Conservation (phyloP, 2,113 vertebrate species). For the Grammomys dolichurus region DNA sequence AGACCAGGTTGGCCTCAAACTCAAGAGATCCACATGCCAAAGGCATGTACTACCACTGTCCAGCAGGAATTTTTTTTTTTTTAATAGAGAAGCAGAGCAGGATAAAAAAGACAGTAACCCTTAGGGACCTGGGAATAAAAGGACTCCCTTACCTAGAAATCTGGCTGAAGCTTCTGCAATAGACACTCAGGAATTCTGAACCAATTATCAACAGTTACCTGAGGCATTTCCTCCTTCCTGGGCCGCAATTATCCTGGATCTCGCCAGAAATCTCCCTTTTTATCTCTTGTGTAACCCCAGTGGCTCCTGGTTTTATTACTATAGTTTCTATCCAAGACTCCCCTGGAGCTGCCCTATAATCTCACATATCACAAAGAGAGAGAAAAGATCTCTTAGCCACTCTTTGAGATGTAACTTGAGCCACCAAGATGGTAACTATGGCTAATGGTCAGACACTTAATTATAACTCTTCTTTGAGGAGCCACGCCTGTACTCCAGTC, state of each 20-base stretch:
- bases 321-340: not conserved
- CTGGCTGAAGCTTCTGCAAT: not conserved
- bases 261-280: not conserved
- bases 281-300: not conserved
- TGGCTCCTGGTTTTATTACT: too few relatives aligned
- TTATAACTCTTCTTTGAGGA: not conserved
- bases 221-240: not conserved
- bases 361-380: not conserved
- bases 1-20: not conserved
- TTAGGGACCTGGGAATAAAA: too few relatives aligned
- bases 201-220: not conserved
- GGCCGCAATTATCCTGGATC: not conserved
- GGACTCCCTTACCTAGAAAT: not conserved
- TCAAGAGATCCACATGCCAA: not conserved
- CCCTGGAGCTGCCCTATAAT: too few relatives aligned
- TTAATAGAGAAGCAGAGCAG: not conserved
- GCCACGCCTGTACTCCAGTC: not conserved
- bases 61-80: not conserved
- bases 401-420: not conserved
- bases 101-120: not conserved
- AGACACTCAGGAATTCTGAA: not conserved
- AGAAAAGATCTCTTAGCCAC: not conserved
- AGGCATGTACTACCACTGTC: not conserved
- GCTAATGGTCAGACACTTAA: not conserved
- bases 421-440: not conserved